Base-by-base conservation (phyloP, 2,888 invertebrate species). In the Synergus umbraculus region DNA sequence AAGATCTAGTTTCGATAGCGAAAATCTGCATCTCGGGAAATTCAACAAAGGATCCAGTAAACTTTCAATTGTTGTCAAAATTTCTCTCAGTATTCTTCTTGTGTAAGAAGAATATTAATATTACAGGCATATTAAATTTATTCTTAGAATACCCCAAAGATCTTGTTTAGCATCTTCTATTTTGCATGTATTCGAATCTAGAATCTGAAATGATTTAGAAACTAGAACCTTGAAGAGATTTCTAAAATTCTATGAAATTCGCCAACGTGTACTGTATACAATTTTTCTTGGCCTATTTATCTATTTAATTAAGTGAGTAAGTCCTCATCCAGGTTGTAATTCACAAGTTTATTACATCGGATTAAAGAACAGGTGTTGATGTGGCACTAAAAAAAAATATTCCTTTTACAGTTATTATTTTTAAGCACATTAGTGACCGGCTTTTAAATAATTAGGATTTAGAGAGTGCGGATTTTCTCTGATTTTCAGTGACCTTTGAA, bases 1-100 rank as follows among this genome's bases (percentile, higher is more conserved):
- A 54, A 73, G 73, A 54, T 54, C 54, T 54, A 54, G n/a, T 37
- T 37, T 54, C 37, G n/a, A 69, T 54, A n/a, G 49, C 49, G 46
- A 69, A 54, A 69, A 49, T 49, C 9, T 69, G 15, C 49, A 8
- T 54, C 29, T 46, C 2, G 9, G 12, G 49, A 69, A 69, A 29
- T 69, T 29, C 29, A 29, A 49, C 29, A 46, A 73, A 60, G 18
- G 12, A 46, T 46, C 46, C 1, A 46, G 60, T 9, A 12, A 60
- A 60, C 37, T 49, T 54, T 41, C 54, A 37, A 54, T 73, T 69
- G 29, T 54, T 60, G 22, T n/a, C 5, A 22, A 18, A 60, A 12
- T 10, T 60, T 60, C 60, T 60, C 22, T 22, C n/a, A 10, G 54
- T 15, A 8, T 54, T 60, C 22, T 5, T 60, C 10, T 3, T 9